A percentile compares a stretch with the other conserved stretches of the same genome.
These are phyloP conservation scores for Rotaria socialis DNA, from an alignment of 2,888 invertebrate genomes.

Conservation along the genomic window DNA sequence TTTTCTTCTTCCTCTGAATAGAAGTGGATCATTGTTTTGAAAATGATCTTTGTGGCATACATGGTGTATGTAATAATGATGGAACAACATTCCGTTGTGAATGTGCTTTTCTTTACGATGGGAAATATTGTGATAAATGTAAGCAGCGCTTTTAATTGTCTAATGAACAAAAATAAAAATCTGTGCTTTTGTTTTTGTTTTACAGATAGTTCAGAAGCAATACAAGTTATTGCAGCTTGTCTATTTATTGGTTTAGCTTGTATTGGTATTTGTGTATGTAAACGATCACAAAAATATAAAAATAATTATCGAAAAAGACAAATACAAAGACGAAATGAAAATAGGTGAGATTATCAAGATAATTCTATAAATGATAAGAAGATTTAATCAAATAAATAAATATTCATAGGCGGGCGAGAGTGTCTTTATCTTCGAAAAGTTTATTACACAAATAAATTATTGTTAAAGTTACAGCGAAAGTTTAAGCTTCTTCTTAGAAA, in stretches of 20 bases:
- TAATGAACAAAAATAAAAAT: no score
- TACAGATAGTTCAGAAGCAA: conserved; percentile 28
- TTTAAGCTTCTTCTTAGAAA: no score
- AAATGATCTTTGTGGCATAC: conserved; percentile 13
- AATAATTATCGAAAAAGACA: not conserved
- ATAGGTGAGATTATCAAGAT: not conserved
- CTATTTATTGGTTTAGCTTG: conserved; percentile 26
- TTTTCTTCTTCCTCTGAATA: not conserved
- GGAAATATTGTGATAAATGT: conserved; percentile 30
- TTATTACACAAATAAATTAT: no score
- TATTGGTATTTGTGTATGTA: not conserved
- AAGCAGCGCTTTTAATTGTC: not conserved
- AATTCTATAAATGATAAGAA: not conserved
- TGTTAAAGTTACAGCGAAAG: no score
- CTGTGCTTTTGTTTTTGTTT: not conserved
- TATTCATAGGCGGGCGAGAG: not conserved
- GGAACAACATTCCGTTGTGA: conserved; percentile 14
- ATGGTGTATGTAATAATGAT: conserved; percentile 31
- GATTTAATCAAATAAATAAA: not conserved
- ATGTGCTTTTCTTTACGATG: conserved; percentile 29
- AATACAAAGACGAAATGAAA: not conserved
- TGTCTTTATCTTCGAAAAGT: no score
- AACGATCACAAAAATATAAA: not conserved
- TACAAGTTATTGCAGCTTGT: conserved; percentile 5
- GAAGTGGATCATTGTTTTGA: conserved; percentile 36